Percentiles rank a stretch among this genome's conserved stretches.
Evolutionary conservation across 2,888 invertebrate genomes (phyloP).

Genomic region (Euzophera pinguis): DNA sequence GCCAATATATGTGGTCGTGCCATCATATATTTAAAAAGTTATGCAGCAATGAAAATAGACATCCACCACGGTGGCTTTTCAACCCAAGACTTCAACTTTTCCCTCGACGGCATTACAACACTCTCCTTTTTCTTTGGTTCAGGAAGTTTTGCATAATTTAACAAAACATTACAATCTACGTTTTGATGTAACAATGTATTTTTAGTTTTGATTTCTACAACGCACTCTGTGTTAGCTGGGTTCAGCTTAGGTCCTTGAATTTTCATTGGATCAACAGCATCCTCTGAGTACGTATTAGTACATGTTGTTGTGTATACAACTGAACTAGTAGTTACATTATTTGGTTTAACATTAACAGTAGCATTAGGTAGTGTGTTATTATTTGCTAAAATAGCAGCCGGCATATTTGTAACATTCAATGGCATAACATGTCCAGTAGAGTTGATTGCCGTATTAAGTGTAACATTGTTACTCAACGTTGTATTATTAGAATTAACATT

Average conservation of each 20-base stretch:
- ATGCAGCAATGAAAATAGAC: slow-evolving; percentile 60
- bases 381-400: too few species aligned
- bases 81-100: slow-evolving; percentile 54
- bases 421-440: not conserved
- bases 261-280: slow-evolving; percentile 48
- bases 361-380: too few species aligned
- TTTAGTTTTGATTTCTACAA: slow-evolving; percentile 54
- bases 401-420: not conserved
- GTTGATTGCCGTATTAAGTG: not conserved
- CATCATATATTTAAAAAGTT: too few species aligned
- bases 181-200: slow-evolving; percentile 38
- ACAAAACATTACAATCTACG: slow-evolving; percentile 51
- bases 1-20: too few species aligned
- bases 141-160: slow-evolving; percentile 55
- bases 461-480: not conserved
- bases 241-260: slow-evolving; percentile 48
- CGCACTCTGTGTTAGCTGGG: slow-evolving; percentile 46
- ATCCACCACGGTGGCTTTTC: slow-evolving; percentile 70
- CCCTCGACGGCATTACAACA: slow-evolving; percentile 44
- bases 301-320: slow-evolving; percentile 37
- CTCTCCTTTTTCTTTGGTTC: slow-evolving; percentile 42
- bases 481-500: too few species aligned
- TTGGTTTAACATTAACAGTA: not conserved
- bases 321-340: slow-evolving; percentile 17
- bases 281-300: slow-evolving; percentile 30